These are phyloP conservation scores for Macaca fascicularis DNA, from an alignment of 2,113 vertebrate species.

Conservation along the genomic window T2T-MFA8v1.1 NC_088379.1:4585001-4585500, in stretches of 20 bases:
- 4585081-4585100: not conserved
- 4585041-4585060: not conserved
- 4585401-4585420: not conserved
- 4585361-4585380: rapidly evolving
- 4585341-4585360: not conserved
- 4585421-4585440: rapidly evolving
- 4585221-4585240: rapidly evolving
- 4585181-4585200: rapidly evolving
- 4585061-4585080: rapidly evolving
- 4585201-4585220: rapidly evolving
- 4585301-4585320: not conserved
- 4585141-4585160: not conserved
- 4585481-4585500: not conserved
- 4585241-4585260: rapidly evolving
- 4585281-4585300: rapidly evolving
- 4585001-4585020: rapidly evolving
- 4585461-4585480: rapidly evolving
- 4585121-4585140: rapidly evolving
- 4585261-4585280: not conserved
- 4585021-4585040: not conserved
- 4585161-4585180: rapidly evolving
- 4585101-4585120: rapidly evolving
- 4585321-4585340: too few relatives aligned
- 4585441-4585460: rapidly evolving
- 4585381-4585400: rapidly evolving